Percentiles rank a stretch among this genome's conserved stretches.
phyloP scores from a whole-genome alignment of 2,113 vertebrate species.

The Aptenodytes forsteri region DNA sequence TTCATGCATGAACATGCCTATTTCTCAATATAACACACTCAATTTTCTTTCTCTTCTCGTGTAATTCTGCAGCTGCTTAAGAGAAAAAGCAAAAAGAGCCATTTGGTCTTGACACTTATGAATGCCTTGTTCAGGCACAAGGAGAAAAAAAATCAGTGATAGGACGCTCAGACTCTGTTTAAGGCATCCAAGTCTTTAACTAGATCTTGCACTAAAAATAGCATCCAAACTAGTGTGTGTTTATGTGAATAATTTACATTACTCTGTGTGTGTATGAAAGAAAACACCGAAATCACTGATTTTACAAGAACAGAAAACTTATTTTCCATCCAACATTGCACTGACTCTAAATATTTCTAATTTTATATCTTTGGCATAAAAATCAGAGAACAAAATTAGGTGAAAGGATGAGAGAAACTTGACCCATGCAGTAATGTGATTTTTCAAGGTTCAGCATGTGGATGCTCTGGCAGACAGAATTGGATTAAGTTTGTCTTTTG shows the following conservation, averaged over 20 bases:
- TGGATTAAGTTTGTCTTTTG: background rate
- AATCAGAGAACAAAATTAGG: background rate
- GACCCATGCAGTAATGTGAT: background rate
- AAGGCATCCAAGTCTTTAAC: background rate
- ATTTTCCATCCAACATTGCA: background rate
- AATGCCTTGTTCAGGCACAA: background rate
- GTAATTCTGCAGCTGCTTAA: background rate
- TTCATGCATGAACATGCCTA: constrained; percentile 48
- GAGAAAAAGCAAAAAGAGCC: background rate
- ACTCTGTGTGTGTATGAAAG: background rate
- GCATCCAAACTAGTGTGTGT: background rate
- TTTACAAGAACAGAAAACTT: background rate
- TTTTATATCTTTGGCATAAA: background rate
- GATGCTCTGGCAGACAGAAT: background rate
- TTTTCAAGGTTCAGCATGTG: constrained; percentile 10
- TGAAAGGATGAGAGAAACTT: constrained; percentile 19
- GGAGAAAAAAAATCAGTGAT: background rate
- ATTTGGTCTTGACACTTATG: background rate
- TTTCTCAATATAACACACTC: constrained; percentile 25
- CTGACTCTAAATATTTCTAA: background rate
- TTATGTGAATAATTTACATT: background rate
- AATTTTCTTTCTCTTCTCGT: background rate
- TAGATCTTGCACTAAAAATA: background rate
- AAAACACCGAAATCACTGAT: background rate
- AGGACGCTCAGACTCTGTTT: background rate